phyloP scores from a whole-genome alignment of 2,113 vertebrate species.

The Megatriorchis doriae region DNA sequence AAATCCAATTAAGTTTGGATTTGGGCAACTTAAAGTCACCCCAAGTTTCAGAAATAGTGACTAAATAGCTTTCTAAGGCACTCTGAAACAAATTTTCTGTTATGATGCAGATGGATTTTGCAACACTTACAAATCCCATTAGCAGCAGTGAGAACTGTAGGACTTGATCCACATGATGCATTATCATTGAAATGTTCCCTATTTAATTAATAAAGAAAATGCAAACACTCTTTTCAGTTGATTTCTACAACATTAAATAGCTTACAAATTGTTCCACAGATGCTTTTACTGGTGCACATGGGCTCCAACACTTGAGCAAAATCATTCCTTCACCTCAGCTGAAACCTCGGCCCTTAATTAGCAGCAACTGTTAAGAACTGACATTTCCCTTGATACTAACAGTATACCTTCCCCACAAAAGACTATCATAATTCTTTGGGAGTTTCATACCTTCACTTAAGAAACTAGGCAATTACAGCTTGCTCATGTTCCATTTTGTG shows the following conservation, averaged over 20 bases:
- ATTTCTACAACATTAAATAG: neutral
- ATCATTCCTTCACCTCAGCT: neutral
- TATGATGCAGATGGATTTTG: neutral
- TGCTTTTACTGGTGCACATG: neutral
- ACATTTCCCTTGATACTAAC: neutral
- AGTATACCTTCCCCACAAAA: neutral
- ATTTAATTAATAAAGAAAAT: neutral
- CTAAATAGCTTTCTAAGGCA: neutral
- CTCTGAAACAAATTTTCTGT: neutral
- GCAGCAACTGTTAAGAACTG: neutral
- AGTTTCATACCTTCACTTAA: neutral
- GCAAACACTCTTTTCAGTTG: neutral
- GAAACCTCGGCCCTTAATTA: neutral
- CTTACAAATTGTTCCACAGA: neutral
- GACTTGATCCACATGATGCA: neutral
- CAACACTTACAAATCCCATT: neutral
- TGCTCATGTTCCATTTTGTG: neutral
- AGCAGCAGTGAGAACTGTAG: neutral
- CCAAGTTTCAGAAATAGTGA: neutral
- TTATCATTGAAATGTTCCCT: neutral
- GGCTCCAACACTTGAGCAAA: neutral
- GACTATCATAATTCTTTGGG: neutral
- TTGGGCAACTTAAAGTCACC: neutral
- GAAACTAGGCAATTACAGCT: neutral
- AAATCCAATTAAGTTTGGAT: neutral